Evolutionary conservation across 2,888 invertebrate genomes (phyloP).

Genomic region (Yponomeuta malinellus): DNA sequence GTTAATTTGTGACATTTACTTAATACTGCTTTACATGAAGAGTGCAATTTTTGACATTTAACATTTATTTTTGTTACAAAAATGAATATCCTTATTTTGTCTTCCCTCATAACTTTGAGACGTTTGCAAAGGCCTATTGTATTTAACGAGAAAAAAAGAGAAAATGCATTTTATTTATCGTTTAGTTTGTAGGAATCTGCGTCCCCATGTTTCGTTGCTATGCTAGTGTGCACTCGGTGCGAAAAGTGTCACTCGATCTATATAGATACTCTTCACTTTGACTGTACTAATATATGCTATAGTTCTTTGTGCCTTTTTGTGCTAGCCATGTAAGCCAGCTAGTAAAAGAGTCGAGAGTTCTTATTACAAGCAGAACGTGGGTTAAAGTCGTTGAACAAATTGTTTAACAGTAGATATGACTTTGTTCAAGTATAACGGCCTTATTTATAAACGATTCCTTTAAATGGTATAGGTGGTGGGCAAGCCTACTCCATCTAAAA

Average conservation of each 20-base stretch:
- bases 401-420: not conserved
- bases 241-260: slow-evolving; percentile 1
- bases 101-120: slow-evolving; percentile 34
- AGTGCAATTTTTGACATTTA: slow-evolving; percentile 36
- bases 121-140: slow-evolving; percentile 32
- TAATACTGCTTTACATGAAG: slow-evolving; percentile 14
- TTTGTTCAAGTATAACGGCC: not conserved
- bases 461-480: too few relatives aligned
- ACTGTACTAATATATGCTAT: not conserved
- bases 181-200: slow-evolving; percentile 7
- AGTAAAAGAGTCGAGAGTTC: not conserved
- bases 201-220: slow-evolving; percentile 7
- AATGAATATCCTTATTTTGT: slow-evolving; percentile 30
- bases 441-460: too few relatives aligned
- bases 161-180: slow-evolving; percentile 18
- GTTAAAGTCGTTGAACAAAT: not conserved
- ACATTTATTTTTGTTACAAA: slow-evolving; percentile 19
- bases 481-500: too few relatives aligned
- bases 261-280: not conserved
- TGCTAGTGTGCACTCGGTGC: not conserved
- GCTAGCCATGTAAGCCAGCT: not conserved
- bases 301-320: not conserved
- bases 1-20: slow-evolving; percentile 13
- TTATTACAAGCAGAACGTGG: not conserved
- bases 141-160: slow-evolving; percentile 9